Conservation (phyloP, 1,140 invertebrate genomes). For the Drosophila nasuta region DNA sequence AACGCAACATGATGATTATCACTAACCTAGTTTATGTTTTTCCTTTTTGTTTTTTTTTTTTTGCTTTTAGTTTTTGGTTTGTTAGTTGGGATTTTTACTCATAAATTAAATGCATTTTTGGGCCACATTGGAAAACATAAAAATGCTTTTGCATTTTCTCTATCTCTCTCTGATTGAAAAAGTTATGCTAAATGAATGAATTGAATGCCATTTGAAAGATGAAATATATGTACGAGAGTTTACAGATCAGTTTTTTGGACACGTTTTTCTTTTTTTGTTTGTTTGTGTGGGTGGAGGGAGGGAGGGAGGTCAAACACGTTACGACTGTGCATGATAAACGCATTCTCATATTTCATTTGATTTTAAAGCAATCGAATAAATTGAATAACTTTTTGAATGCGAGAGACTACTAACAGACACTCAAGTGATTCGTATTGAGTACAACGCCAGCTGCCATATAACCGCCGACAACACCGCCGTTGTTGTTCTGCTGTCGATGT, state of each 20-base stretch:
- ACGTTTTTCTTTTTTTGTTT: too few species aligned
- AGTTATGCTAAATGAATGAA: constrained; percentile 51
- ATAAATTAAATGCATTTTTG: constrained; percentile 73
- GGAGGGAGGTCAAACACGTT: too few species aligned
- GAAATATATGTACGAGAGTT: constrained; percentile 14
- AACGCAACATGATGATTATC: constrained; percentile 78
- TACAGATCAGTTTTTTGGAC: constrained; percentile 5
- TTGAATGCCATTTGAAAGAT: constrained; percentile 38
- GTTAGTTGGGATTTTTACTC: constrained; percentile 13
- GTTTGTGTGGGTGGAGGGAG: too few species aligned
- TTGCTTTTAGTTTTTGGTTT: constrained; percentile 9
- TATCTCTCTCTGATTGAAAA: constrained; percentile 58
- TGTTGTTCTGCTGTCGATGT: constrained; percentile 22
- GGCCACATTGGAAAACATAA: constrained; percentile 63
- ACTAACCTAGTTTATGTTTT: constrained; percentile 66
- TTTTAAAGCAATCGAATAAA: constrained; percentile 7
- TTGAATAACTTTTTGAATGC: constrained; percentile 8
- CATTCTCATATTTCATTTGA: constrained; percentile 4
- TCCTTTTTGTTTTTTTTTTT: neutral
- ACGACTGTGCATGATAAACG: too few species aligned
- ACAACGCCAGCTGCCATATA: constrained; percentile 82
- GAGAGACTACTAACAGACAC: constrained; percentile 74
- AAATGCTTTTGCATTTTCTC: constrained; percentile 53
- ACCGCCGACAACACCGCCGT: constrained; percentile 53
- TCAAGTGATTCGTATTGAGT: constrained; percentile 82